Percentiles rank a stretch among this genome's conserved stretches.
Conservation (phyloP, 2,888 invertebrate species). For the Creontiades dilutus region DNA sequence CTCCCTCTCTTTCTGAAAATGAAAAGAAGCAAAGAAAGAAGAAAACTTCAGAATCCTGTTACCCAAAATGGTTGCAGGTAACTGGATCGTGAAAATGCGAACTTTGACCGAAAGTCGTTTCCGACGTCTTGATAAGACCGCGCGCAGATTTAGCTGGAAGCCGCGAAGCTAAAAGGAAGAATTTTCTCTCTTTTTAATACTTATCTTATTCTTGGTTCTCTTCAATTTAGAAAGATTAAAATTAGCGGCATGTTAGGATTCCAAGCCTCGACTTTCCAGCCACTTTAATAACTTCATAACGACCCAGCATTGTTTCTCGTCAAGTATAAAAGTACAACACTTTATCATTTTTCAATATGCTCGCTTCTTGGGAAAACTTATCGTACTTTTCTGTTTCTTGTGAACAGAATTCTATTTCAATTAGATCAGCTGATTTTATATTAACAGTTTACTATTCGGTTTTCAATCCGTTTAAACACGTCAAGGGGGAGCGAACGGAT, state of each 20-base stretch:
- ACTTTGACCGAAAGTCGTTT: constrained; percentile 58
- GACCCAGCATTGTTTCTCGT: too few relatives aligned
- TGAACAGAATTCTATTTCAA: too few relatives aligned
- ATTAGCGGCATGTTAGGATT: background rate
- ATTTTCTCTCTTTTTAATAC: background rate
- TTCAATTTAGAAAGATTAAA: background rate
- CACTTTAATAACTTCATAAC: too few relatives aligned
- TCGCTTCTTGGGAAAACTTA: too few relatives aligned
- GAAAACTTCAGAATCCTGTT: constrained; percentile 69
- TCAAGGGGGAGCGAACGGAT: too few relatives aligned
- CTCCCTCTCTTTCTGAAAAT: constrained; percentile 43
- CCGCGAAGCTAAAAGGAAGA: background rate
- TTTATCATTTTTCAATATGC: too few relatives aligned
- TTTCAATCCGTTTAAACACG: too few relatives aligned
- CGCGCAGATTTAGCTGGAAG: constrained; percentile 48
- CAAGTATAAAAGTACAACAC: too few relatives aligned
- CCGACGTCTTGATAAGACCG: constrained; percentile 43
- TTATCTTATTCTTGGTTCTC: background rate
- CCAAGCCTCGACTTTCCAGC: background rate
- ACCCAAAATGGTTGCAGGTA: constrained; percentile 64
- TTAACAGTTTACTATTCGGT: too few relatives aligned
- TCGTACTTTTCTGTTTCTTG: too few relatives aligned
- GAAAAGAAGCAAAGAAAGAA: constrained; percentile 62
- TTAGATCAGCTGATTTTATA: too few relatives aligned
- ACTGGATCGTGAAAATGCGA: constrained; percentile 63